Conservation (phyloP, 30 jellyfish, hydroid and myxozoan species). For the Haliclystus octoradiatus region DNA sequence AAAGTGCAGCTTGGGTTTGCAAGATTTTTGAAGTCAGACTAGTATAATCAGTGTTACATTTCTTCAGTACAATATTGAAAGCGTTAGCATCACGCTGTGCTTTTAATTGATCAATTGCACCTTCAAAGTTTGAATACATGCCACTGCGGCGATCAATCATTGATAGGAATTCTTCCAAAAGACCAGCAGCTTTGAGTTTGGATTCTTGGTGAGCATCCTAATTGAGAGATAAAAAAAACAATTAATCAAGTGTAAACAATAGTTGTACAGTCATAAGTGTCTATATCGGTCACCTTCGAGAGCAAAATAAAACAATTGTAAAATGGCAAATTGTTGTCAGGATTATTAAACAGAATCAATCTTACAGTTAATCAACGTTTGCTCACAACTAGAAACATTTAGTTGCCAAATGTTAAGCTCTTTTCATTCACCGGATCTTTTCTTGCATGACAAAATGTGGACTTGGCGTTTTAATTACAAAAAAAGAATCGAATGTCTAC, state of each 20-base stretch:
- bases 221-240: not conserved
- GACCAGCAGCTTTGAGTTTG: constrained; percentile 77
- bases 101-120: constrained; percentile 60
- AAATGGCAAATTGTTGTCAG: not conserved
- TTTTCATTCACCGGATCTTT: too few relatives aligned
- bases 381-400: too few relatives aligned
- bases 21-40: constrained; percentile 25
- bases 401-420: too few relatives aligned
- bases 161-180: constrained; percentile 44
- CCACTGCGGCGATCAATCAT: constrained; percentile 41
- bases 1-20: constrained; percentile 29
- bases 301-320: not conserved
- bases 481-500: too few relatives aligned
- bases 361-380: too few relatives aligned
- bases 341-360: too few relatives aligned
- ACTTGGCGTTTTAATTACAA: too few relatives aligned
- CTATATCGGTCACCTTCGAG: not conserved
- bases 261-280: not conserved
- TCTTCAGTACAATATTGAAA: constrained; percentile 49
- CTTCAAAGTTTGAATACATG: constrained; percentile 31
- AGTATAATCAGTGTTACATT: constrained; percentile 37
- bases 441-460: too few relatives aligned
- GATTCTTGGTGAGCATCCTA: constrained; percentile 86
- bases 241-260: not conserved
- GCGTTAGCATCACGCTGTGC: constrained; percentile 46